Base-by-base conservation (phyloP, 2,888 invertebrate genomes). In the Hyppa rectilinea region DNA sequence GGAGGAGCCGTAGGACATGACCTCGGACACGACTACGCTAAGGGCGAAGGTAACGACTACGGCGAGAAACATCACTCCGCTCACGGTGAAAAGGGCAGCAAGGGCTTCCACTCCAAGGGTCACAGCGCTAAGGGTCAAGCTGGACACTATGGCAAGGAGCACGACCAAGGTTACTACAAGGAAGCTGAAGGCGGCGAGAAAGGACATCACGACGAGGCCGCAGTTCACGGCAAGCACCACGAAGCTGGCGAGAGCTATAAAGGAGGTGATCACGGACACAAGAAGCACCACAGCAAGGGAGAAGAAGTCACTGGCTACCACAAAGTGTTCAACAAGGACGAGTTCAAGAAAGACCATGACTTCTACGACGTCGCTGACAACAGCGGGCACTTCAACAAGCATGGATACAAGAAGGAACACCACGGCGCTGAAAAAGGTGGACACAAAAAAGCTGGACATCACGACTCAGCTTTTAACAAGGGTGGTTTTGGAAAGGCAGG, bases 331-430 rank as follows among this genome's bases (percentile, higher is more conserved):
- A 96, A 97, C 92, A 98, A 97, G 94, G 97, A 98, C 87, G 98
- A 98, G 90, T 98, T 96, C 95, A 97, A 97, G 90, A 97, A 97
- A 87, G 97, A 97, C 86, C 97, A 97, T 82, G 97, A 97, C 84
- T 98, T 97, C 93, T 98, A 97, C 89, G 98, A 98, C 86, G 97
- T 97, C 60, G 96, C 97, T 36, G 97, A 97, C 87, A 96, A 97
- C 63, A 96, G 96, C 60, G 97, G 97, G 0, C 96, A 97, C 87
- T 97, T 96, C 87, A 96, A 97, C 74, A 97, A 97, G 86, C 96
- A 97, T 87, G 97, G 96, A 1, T 95, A 96, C 77, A 93, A 94
- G 74, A 94, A 97, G 71, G 94, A 94, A 49, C 95, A 97, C 49
- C 96, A 97, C 75, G 95, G 94, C 1, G 92, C 96, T 1, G 95